Evolutionary conservation across 1,140 invertebrate species (phyloP), one percentile per base, ranked within the genome.

Genomic region (Megathymus violae): DNA sequence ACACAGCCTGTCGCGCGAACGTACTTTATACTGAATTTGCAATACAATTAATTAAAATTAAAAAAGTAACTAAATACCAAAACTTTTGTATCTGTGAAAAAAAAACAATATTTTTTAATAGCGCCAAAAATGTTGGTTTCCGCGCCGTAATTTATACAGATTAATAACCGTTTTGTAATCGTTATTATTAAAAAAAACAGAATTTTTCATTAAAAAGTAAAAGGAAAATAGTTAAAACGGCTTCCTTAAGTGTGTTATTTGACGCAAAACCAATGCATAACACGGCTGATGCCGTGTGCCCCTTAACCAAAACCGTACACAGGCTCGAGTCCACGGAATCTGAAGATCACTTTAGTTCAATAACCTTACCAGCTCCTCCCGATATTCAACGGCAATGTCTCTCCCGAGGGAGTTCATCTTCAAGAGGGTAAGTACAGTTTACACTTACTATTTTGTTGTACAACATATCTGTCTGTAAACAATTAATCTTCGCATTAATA

Each of bases 351-450:
- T 80, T 82, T 78, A 74, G 63, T 27, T 70, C 65, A 41, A 71
- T 80, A 50, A 52, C 63, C 17, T 56, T 77, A 31, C 79, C 82
- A 46, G 80, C 80, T 3, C 85, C 87, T 2, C 87, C 87, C 1
- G 85, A 88, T 43, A 88, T 88, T 14, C 16, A 16, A 17, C 22
- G 43, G 44, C 34, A 15, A 89, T 88, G 87, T 88, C 83, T 14
- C 50, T 89, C 27, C 85, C 87, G 52, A 69, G 87, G 50, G 80
- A 88, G 46, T 89, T 89, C 56, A 82, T 80, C 41, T 89, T 86
- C 64, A 85, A 86, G 43, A 74, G 87, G 76, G 86, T 86, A 65
- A 80, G 78, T 65, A 22, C 17, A 17, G 4, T 47, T 27, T 11
- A 19, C 10, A 4, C n/a, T n/a, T n/a, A n/a, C n/a, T n/a, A n/a